Base-by-base conservation (phyloP, 2,888 invertebrate genomes). In the Polyommatus iphigenia region DNA sequence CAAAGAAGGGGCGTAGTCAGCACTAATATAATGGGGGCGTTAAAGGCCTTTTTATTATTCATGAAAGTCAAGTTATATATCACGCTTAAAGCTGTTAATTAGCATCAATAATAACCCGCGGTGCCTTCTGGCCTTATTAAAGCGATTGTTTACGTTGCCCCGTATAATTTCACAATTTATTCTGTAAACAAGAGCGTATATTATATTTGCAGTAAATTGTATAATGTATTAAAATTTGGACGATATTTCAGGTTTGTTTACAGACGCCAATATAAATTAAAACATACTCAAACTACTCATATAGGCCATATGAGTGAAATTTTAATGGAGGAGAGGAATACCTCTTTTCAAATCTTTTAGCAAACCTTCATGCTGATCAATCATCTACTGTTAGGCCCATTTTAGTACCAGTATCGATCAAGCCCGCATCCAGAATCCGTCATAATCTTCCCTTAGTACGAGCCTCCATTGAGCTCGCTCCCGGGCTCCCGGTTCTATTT, bases 401-500 rank as follows among this genome's bases (percentile, higher is more conserved):
- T 67, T 67, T 29, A 67, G 67, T 67, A 67, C 6, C 29, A 6
- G 46, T 24, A 75, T 75, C 75, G 50, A 75, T 75, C 75, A 50
- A 54, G 32, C 75, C 75, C 29, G 75, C 50, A 75, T 29, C 24
- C 15, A 29, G 24, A 46, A 73, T 73, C 72, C 46, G 59, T 73
- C 59, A 59, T 59, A 73, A 57, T 59, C 75, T 72, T 78, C 73
- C 78, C 78, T 57, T 41, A 78, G 62, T 59, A 62, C 46, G 73
- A 73, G 41, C 81, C 87, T 89, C 85, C 92, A 93, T 93, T 93
- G 91, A 92, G 89, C 90, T 67, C 86, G 83, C 83, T 86, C 91
- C 92, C 90, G 91, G 91, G 91, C 88, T 84, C 83, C 83, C 83
- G 86, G 84, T 82, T 90, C 93, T 93, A 93, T 93, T 93, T 90